A percentile compares a stretch with the other conserved stretches of the same genome.
These are phyloP conservation scores for Plumapathes pennacea DNA, from an alignment of 92 coral and sea anemone species.

Conservation along the genomic window DNA sequence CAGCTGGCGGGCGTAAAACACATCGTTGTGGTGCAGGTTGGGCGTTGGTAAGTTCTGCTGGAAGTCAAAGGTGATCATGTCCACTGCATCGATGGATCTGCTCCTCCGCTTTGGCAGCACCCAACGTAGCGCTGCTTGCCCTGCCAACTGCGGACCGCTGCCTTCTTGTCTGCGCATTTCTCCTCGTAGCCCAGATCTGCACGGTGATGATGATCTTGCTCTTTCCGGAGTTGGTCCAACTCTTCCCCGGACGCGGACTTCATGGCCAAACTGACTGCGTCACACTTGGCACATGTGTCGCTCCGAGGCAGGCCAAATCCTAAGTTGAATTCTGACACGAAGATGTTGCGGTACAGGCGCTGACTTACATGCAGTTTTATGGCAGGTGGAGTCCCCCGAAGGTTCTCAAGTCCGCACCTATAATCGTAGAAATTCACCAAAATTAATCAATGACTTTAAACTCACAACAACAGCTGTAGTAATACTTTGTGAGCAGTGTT, in stretches of 20 bases:
- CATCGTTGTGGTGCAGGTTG: slow-evolving; percentile 1
- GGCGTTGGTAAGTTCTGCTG: slow-evolving; percentile 29
- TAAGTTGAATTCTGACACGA: slow-evolving; percentile 13
- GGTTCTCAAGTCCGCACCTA: no score
- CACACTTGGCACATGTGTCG: slow-evolving; percentile 30
- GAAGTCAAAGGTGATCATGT: slow-evolving; percentile 30
- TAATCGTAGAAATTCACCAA: no score
- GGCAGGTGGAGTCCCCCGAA: no score
- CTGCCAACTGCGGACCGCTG: slow-evolving; percentile 18
- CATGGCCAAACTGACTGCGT: slow-evolving; percentile 3
- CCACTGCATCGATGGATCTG: slow-evolving; percentile 13
- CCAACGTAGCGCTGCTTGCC: neutral
- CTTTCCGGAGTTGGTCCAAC: neutral
- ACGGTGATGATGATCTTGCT: neutral
- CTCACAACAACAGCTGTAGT: no score
- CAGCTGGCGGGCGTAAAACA: slow-evolving; percentile 12
- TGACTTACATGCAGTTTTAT: no score
- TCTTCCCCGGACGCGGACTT: neutral
- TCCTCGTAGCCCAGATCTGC: slow-evolving; percentile 1
- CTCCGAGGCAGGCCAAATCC: slow-evolving; percentile 24
- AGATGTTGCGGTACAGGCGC: neutral
- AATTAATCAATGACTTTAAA: no score
- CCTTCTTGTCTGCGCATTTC: slow-evolving; percentile 5
- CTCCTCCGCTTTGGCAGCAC: neutral
- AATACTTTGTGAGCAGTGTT: no score